Conservation (phyloP, 2,113 vertebrate genomes). For the Hypocryptadius cinnamomeus region DNA sequence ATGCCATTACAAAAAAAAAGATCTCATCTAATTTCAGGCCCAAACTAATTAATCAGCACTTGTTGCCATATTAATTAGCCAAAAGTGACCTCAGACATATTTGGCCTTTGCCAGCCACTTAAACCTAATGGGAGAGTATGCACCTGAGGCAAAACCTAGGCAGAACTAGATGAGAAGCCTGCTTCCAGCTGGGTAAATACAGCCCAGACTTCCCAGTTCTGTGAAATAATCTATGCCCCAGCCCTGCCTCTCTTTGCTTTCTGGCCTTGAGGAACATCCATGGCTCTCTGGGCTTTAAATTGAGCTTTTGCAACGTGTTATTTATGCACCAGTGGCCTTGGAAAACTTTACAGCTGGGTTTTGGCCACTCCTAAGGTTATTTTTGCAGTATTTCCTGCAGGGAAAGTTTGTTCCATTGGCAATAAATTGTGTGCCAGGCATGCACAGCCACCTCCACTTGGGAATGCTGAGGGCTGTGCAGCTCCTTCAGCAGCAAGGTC, state of each 20-base stretch:
- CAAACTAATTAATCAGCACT: slow-evolving; percentile 50
- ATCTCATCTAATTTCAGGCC: slow-evolving; percentile 19
- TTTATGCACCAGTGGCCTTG: not conserved
- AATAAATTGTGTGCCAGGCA: accelerated
- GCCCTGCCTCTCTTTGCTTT: not conserved
- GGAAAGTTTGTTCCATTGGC: not conserved
- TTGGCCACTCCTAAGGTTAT: not conserved
- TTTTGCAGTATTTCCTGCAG: not conserved
- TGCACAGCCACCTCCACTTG: accelerated
- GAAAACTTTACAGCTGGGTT: not conserved
- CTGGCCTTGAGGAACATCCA: not conserved
- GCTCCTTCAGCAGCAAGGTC: not conserved
- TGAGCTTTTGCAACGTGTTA: not conserved
- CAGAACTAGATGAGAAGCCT: not conserved
- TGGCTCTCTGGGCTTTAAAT: accelerated
- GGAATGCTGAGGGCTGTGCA: accelerated
- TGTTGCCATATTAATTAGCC: slow-evolving; percentile 55
- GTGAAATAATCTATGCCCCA: not conserved
- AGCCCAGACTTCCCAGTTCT: not conserved
- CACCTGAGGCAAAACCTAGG: slow-evolving; percentile 47
- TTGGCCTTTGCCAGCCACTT: slow-evolving; percentile 20
- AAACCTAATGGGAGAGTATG: slow-evolving; percentile 19
- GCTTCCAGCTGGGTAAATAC: slow-evolving; percentile 60
- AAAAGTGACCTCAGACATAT: slow-evolving; percentile 37
- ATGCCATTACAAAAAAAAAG: not conserved